phyloP scores from a whole-genome alignment of 2,888 invertebrate species.

The Romanomermis culicivorax region DNA sequence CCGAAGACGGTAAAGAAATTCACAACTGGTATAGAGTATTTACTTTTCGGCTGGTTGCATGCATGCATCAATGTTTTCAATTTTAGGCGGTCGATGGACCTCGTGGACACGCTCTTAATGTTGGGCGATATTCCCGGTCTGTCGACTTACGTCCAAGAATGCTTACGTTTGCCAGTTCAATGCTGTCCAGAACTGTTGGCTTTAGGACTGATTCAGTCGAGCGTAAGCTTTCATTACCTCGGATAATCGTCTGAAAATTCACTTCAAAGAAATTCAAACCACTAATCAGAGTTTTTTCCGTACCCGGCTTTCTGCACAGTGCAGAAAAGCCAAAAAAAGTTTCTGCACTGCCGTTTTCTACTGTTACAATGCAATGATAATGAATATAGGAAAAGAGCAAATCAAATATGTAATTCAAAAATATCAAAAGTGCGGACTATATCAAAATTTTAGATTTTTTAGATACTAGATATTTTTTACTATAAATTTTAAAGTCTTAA shows the following conservation, averaged over 20 bases:
- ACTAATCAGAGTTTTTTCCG: neutral
- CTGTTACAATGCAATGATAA: too few species aligned
- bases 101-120: slow-evolving; percentile 63
- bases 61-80: neutral
- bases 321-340: too few species aligned
- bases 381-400: too few species aligned
- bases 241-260: neutral
- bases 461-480: too few species aligned
- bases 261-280: too few species aligned
- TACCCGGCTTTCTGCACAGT: too few species aligned
- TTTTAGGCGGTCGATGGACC: slow-evolving; percentile 53
- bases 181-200: slow-evolving; percentile 84
- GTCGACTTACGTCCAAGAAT: slow-evolving; percentile 56
- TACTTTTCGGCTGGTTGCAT: too few species aligned
- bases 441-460: neutral
- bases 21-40: slow-evolving; percentile 48
- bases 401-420: neutral
- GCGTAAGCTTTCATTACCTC: slow-evolving; percentile 4
- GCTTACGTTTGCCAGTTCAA: slow-evolving; percentile 72
- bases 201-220: slow-evolving; percentile 61
- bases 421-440: too few species aligned
- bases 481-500: too few species aligned
- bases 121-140: slow-evolving; percentile 60
- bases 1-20: slow-evolving; percentile 79
- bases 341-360: too few species aligned